Evolutionary conservation across 2,888 invertebrate genomes (phyloP).

Genomic region (Agonopterix arenella): DNA sequence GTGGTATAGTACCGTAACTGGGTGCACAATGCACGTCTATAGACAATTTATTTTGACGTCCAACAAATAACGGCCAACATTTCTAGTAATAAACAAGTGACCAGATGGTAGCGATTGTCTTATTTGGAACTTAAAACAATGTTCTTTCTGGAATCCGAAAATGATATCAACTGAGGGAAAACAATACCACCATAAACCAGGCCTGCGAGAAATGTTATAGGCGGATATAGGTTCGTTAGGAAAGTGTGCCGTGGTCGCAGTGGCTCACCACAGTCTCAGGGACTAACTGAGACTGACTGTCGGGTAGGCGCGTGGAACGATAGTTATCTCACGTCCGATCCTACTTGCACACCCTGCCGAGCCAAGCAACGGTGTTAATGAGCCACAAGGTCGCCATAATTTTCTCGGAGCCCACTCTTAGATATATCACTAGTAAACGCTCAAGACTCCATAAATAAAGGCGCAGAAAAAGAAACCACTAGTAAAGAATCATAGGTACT

Average conservation of each 20-base stretch:
- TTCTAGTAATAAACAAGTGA: neutral
- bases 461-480: too few species aligned
- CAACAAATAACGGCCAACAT: conserved; percentile 14
- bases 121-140: neutral
- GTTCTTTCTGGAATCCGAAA: neutral
- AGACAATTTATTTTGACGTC: conserved; percentile 22
- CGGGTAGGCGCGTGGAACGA: conserved; percentile 26
- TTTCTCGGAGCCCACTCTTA: too few species aligned
- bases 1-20: conserved; percentile 21
- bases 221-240: conserved; percentile 52
- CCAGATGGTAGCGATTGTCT: neutral
- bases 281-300: conserved; percentile 27
- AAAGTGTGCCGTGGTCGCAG: conserved; percentile 58
- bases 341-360: conserved; percentile 22
- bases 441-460: too few species aligned
- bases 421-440: too few species aligned
- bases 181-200: conserved; percentile 42
- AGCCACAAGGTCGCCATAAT: conserved; percentile 10
- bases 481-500: too few species aligned
- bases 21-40: conserved; percentile 20
- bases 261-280: conserved; percentile 27
- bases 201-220: conserved; percentile 36
- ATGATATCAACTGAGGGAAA: conserved; percentile 13
- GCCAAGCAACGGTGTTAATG: conserved; percentile 28
- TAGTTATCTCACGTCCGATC: conserved; percentile 45